These are phyloP conservation scores for Microtus pennsylvanicus DNA, from an alignment of 2,113 vertebrate species.

Conservation along the genomic window DNA sequence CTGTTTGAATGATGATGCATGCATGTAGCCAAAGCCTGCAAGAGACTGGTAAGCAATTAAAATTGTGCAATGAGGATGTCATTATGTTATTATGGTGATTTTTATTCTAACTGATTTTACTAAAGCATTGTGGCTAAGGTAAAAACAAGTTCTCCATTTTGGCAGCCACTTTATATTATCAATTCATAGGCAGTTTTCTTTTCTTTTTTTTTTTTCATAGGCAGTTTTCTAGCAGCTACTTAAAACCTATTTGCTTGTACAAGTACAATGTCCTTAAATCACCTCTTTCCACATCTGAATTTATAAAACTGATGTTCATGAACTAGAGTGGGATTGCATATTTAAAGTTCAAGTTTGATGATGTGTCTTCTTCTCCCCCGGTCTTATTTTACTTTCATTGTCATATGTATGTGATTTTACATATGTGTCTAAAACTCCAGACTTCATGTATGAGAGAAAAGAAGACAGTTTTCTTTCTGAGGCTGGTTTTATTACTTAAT, in stretches of 20 bases:
- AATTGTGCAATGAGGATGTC: not conserved
- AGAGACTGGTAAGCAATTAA: not conserved
- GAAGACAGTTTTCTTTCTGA: not conserved
- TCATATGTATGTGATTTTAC: not conserved
- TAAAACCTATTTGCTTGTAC: not conserved
- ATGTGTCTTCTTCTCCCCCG: not conserved
- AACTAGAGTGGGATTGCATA: constrained; percentile 18
- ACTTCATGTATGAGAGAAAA: not conserved
- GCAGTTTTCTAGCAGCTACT: constrained; percentile 4
- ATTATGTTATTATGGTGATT: not conserved
- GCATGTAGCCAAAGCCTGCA: not conserved
- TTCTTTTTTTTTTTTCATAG: no score
- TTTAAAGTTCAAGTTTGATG: constrained; percentile 7
- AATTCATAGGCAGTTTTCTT: constrained; percentile 28
- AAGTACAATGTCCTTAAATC: not conserved
- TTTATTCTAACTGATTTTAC: constrained; percentile 6
- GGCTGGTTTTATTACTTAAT: not conserved
- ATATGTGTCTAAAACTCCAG: not conserved
- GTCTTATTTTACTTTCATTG: not conserved
- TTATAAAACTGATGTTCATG: constrained; percentile 2
- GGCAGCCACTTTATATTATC: constrained; percentile 46
- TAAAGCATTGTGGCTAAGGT: constrained; percentile 56
- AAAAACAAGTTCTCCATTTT: constrained; percentile 15
- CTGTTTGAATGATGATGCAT: not conserved
- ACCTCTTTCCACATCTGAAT: not conserved